phyloP scores from a whole-genome alignment of 2,113 vertebrate species.

The Vanacampus margaritifer region DNA sequence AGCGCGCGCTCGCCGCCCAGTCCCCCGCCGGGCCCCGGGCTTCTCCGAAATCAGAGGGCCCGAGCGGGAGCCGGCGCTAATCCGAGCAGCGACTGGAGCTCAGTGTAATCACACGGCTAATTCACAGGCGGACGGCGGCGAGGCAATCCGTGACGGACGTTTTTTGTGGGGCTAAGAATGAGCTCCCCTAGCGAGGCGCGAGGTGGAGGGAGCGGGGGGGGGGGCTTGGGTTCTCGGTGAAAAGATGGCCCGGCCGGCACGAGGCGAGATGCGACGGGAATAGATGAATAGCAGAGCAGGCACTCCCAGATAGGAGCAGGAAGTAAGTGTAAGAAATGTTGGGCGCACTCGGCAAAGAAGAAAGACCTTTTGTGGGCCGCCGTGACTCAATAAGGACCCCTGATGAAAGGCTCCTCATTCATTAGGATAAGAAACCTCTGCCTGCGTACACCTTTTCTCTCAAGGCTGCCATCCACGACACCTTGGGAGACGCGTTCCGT shows the following conservation, averaged over 20 bases:
- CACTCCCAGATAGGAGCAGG: conserved; percentile 47
- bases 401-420: conserved; percentile 66
- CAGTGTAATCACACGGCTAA: conserved; percentile 75
- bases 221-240: conserved; percentile 52
- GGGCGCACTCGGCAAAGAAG: conserved; percentile 35
- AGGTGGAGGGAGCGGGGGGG: conserved; percentile 58
- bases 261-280: conserved; percentile 60
- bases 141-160: conserved; percentile 77
- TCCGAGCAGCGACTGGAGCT: conserved; percentile 66
- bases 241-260: conserved; percentile 59
- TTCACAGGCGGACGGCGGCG: conserved; percentile 71
- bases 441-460: conserved; percentile 71
- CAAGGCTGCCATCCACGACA: conserved; percentile 70
- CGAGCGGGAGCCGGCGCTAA: conserved; percentile 60
- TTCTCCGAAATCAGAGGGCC: conserved; percentile 60
- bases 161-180: conserved; percentile 72
- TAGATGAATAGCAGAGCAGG: conserved; percentile 56
- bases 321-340: conserved; percentile 53
- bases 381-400: conserved; percentile 62
- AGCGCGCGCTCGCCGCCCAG: conserved; percentile 27
- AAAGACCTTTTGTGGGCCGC: conserved; percentile 64
- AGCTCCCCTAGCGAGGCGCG: conserved; percentile 68
- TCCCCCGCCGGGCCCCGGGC: conserved; percentile 59
- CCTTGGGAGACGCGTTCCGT: conserved; percentile 71
- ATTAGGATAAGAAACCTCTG: conserved; percentile 73